phyloP scores from a whole-genome alignment of 2,113 vertebrate species.

The Gambusia holbrooki region DNA sequence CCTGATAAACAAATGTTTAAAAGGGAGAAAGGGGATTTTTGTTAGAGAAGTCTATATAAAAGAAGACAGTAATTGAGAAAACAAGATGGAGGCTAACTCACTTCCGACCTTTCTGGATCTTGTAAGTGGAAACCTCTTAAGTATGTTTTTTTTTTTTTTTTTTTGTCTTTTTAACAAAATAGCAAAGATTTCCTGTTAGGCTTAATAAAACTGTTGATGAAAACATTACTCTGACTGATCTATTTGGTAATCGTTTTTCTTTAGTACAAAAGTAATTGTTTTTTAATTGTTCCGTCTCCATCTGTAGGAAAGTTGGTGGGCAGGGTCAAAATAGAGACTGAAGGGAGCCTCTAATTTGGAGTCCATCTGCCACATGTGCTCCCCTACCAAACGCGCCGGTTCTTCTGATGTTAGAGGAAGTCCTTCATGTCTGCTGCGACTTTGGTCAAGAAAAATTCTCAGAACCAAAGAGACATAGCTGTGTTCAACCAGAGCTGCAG shows the following conservation, averaged over 20 bases:
- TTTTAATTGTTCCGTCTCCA: slow-evolving; percentile 32
- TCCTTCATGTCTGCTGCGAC: slow-evolving; percentile 50
- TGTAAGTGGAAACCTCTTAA: slow-evolving; percentile 53
- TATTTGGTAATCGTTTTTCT: neutral
- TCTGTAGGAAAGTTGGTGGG: slow-evolving; percentile 62
- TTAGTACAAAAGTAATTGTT: slow-evolving; percentile 22
- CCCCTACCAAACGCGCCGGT: slow-evolving; percentile 69
- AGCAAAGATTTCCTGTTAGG: neutral
- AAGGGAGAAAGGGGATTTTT: slow-evolving; percentile 50
- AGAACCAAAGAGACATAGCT: slow-evolving; percentile 24
- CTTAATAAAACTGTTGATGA: neutral
- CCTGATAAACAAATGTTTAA: slow-evolving; percentile 58
- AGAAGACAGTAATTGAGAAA: slow-evolving; percentile 44
- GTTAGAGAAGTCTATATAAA: slow-evolving; percentile 65
- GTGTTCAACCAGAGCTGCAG: slow-evolving; percentile 32
- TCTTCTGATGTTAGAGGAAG: slow-evolving; percentile 69
- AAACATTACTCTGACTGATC: too few species aligned
- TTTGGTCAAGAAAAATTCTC: slow-evolving; percentile 47
- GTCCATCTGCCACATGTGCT: slow-evolving; percentile 78
- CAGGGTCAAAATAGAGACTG: slow-evolving; percentile 75
- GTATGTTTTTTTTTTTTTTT: neutral
- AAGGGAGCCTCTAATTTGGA: slow-evolving; percentile 78
- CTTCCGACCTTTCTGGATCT: slow-evolving; percentile 59
- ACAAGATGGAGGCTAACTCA: slow-evolving; percentile 34
- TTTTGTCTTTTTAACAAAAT: slow-evolving; percentile 27